A percentile compares a stretch with the other conserved stretches of the same genome.
phyloP scores from a whole-genome alignment of 2,888 invertebrate species.

The Epistrophe grossulariae region DNA sequence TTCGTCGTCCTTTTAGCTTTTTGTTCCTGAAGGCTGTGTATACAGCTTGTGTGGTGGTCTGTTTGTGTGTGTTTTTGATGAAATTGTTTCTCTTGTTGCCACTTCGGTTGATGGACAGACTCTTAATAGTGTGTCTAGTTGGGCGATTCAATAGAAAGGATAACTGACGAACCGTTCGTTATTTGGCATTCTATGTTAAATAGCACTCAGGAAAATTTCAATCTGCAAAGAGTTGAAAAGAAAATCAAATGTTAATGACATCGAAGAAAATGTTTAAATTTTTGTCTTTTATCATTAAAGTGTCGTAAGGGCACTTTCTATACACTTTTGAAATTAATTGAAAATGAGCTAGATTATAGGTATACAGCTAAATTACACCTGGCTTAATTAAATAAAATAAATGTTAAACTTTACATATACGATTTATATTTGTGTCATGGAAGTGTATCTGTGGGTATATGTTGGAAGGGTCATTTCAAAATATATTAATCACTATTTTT shows the following conservation, averaged over 20 bases:
- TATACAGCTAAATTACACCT: no score
- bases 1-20: not conserved
- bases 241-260: conserved; percentile 51
- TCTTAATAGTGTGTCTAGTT: conserved; percentile 41
- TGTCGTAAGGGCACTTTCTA: no score
- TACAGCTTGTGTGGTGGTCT: no score
- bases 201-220: conserved; percentile 65
- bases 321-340: no score
- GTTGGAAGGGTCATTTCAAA: no score
- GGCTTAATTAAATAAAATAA: no score
- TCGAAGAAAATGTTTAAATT: conserved; percentile 33
- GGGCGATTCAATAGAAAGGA: conserved; percentile 33
- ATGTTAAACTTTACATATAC: no score
- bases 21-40: not conserved
- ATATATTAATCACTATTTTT: no score
- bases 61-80: conserved; percentile 13
- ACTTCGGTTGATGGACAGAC: conserved; percentile 46
- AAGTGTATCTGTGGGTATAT: no score
- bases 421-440: no score
- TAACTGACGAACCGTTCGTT: conserved; percentile 16
- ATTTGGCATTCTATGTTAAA: not conserved
- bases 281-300: not conserved
- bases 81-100: conserved; percentile 57
- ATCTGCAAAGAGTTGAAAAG: conserved; percentile 42
- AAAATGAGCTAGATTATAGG: no score